Evolutionary conservation across 2,797 vertebrate species (phyloP).

Genomic region (Garrulus glandarius): DNA sequence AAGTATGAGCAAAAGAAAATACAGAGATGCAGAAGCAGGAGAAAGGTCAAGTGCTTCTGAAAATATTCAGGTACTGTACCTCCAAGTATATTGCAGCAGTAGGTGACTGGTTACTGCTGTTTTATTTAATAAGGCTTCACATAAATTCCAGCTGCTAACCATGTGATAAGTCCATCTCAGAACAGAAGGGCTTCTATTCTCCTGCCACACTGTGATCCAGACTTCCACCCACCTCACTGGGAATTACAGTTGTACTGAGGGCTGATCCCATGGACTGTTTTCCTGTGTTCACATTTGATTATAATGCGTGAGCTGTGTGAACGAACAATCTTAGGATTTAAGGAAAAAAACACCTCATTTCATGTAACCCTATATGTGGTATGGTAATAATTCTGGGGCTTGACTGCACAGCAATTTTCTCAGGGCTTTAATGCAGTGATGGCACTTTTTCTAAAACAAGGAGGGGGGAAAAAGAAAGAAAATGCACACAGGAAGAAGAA

Average conservation of each 20-base stretch:
- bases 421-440: neutral
- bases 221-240: constrained; percentile 27
- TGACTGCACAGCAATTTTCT: neutral
- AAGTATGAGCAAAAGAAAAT: constrained; percentile 70
- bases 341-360: constrained; percentile 1
- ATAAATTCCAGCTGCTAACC: constrained; percentile 76
- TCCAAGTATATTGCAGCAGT: constrained; percentile 65
- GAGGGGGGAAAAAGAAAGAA: neutral
- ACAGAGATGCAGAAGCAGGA: constrained; percentile 61
- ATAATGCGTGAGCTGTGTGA: neutral
- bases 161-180: constrained; percentile 70
- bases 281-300: constrained; percentile 6
- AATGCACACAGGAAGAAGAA: neutral
- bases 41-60: constrained; percentile 62
- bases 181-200: constrained; percentile 65
- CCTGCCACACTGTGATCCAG: neutral
- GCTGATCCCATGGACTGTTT: neutral
- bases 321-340: neutral
- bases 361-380: neutral
- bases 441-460: neutral
- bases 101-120: constrained; percentile 74
- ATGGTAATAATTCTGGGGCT: neutral
- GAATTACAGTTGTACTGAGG: neutral
- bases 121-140: constrained; percentile 76
- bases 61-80: constrained; percentile 69